Percentiles rank a stretch among this genome's conserved stretches.
phyloP scores from a whole-genome alignment of 2,888 invertebrate genomes.

The Trichogramma evanescens region DNA sequence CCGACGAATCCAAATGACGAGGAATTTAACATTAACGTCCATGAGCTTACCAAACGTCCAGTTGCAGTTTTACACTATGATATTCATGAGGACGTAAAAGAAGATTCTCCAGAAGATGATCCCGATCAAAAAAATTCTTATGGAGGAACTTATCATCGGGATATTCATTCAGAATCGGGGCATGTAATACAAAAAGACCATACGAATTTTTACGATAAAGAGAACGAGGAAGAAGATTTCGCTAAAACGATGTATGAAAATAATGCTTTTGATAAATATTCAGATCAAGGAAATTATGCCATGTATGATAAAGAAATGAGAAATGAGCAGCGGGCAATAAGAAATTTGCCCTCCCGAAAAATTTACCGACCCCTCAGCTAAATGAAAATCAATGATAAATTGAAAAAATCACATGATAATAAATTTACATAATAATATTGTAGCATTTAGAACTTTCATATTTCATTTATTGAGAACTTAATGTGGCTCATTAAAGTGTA shows the following conservation, averaged over 20 bases:
- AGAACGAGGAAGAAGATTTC: constrained; percentile 32
- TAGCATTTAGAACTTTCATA: no score
- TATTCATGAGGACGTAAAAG: constrained; percentile 29
- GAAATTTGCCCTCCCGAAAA: not conserved
- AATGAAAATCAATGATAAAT: no score
- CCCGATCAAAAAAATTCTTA: constrained; percentile 23
- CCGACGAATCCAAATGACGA: constrained; percentile 1
- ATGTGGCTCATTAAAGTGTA: no score
- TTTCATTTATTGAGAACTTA: no score
- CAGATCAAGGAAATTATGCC: constrained; percentile 23
- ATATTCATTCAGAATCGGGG: constrained; percentile 30
- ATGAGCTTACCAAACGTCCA: constrained; percentile 20
- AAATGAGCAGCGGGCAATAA: constrained; percentile 22
- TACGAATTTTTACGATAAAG: constrained; percentile 36
- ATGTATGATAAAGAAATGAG: constrained; percentile 27
- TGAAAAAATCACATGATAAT: no score
- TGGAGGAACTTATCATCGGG: constrained; percentile 32
- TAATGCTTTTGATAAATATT: constrained; percentile 25
- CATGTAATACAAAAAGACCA: constrained; percentile 32
- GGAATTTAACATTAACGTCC: constrained; percentile 4
- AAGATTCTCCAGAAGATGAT: constrained; percentile 19
- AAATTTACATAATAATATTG: no score
- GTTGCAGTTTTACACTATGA: constrained; percentile 25
- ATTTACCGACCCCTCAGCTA: no score
- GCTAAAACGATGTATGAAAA: constrained; percentile 27